A percentile compares a stretch with the other conserved stretches of the same genome.
phyloP scores from a whole-genome alignment of 2,888 invertebrate genomes.

The Drosophila pseudotakahashii region DNA sequence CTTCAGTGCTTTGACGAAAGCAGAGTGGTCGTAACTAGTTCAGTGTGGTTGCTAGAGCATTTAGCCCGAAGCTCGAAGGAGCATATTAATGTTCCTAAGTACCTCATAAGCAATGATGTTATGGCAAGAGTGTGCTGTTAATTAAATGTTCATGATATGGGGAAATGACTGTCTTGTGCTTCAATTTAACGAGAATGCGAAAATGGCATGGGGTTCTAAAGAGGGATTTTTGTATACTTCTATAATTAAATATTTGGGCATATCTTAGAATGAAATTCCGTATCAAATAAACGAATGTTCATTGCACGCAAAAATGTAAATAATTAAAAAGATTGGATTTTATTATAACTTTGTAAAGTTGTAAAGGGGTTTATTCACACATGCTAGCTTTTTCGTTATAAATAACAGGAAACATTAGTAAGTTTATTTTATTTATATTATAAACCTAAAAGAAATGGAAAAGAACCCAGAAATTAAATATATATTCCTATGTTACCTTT shows the following conservation, averaged over 20 bases:
- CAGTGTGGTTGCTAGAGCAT: background rate
- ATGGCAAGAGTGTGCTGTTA: conserved; percentile 13
- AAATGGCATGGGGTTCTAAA: background rate
- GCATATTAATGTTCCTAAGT: conserved; percentile 31
- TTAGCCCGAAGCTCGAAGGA: conserved; percentile 3
- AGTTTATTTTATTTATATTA: too few species aligned
- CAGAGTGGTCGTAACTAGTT: conserved; percentile 19
- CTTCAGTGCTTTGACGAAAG: background rate
- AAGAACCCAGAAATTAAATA: too few species aligned
- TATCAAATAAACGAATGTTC: too few species aligned
- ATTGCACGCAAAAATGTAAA: too few species aligned
- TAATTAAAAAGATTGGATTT: too few species aligned
- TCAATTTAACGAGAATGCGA: conserved; percentile 5
- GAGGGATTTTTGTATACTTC: background rate
- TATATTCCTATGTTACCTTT: too few species aligned
- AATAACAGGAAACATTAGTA: too few species aligned
- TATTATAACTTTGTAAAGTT: too few species aligned
- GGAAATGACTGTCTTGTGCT: conserved; percentile 4
- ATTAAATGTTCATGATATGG: conserved; percentile 30
- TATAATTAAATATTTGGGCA: background rate
- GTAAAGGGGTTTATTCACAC: too few species aligned
- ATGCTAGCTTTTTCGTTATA: too few species aligned
- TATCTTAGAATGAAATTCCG: background rate
- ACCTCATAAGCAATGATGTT: conserved; percentile 28
- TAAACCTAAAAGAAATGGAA: too few species aligned